These are phyloP conservation scores for Oenanthe oenanthe DNA, from an alignment of 2,113 vertebrate species.

Conservation along the genomic window DNA sequence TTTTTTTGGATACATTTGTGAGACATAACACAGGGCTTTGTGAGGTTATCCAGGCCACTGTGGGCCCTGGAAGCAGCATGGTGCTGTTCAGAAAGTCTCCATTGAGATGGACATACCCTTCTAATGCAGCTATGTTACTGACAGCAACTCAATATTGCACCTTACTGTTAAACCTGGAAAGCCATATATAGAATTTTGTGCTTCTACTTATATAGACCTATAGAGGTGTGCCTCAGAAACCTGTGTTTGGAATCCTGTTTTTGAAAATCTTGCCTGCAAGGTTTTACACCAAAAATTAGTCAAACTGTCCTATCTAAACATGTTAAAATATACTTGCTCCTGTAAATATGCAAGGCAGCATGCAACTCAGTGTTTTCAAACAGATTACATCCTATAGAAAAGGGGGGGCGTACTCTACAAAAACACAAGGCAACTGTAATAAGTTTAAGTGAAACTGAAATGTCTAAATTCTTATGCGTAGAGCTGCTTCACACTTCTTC, in stretches of 20 bases:
- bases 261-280: not conserved
- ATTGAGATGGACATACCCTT: not conserved
- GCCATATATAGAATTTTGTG: not conserved
- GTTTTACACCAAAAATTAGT: not conserved
- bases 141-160: not conserved
- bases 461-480: not conserved
- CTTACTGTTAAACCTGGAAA: not conserved
- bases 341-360: not conserved
- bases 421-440: not conserved
- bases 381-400: not conserved
- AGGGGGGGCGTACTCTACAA: not conserved
- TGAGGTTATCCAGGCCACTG: not conserved
- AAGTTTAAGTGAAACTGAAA: not conserved
- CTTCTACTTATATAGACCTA: not conserved
- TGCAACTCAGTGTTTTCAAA: not conserved
- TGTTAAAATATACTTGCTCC: not conserved
- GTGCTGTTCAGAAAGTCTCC: not conserved
- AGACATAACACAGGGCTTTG: not conserved
- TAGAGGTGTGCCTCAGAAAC: not conserved
- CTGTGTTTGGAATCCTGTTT: not conserved
- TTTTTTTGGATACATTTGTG: accelerated
- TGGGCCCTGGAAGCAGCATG: not conserved
- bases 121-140: not conserved
- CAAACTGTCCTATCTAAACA: not conserved
- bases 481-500: not conserved